Base-by-base conservation (phyloP, 1,140 invertebrate genomes). In the Condylostylus longicornis region DNA sequence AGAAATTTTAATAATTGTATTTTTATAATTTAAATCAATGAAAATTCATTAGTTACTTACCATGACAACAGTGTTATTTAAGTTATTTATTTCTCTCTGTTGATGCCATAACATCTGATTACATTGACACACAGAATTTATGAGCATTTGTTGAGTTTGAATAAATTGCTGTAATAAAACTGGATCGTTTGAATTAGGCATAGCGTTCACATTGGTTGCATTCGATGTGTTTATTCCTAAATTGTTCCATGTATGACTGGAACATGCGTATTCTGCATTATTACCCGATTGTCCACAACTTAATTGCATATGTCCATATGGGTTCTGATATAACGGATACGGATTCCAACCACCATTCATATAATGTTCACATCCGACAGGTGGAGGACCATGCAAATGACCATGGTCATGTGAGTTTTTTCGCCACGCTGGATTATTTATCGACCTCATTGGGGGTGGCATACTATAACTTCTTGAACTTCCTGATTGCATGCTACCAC, bases 41-140 rank as follows among this genome's bases (percentile, higher is more conserved):
- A 30, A 20, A 34, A 34, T n/a, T 36, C 14, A 31, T 32, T 33
- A n/a, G 22, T 35, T 28, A 27, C 45, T 44, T 42, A 56, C 55
- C 40, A 49, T 33, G 33, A 59, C 47, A 21, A 59, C 37, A 14
- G 54, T 54, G 32, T 36, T 51, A 34, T 57, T 59, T 5, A 60
- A 45, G 34, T 38, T 47, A 33, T 70, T 65, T 19, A 75, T 61
- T 53, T 75, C 72, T 2, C 68, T 51, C 44, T 75, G 72, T 35
- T 75, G 72, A 32, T 70, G 50, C 66, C 71, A 72, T 18, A 75
- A 47, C 4, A 73, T 52, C 46, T 75, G 70, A 51, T 70, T 74
- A 44, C 72, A 75, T 38, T 75, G 71, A 44, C 69, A 71, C 21
- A 76, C 61, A 1, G 71, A 70, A 33, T 68, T 67, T 3, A 69